A percentile compares a stretch with the other conserved stretches of the same genome.
These are phyloP conservation scores for Seriola dumerili DNA, from an alignment of 2,113 vertebrate species.

Conservation along the genomic window DNA sequence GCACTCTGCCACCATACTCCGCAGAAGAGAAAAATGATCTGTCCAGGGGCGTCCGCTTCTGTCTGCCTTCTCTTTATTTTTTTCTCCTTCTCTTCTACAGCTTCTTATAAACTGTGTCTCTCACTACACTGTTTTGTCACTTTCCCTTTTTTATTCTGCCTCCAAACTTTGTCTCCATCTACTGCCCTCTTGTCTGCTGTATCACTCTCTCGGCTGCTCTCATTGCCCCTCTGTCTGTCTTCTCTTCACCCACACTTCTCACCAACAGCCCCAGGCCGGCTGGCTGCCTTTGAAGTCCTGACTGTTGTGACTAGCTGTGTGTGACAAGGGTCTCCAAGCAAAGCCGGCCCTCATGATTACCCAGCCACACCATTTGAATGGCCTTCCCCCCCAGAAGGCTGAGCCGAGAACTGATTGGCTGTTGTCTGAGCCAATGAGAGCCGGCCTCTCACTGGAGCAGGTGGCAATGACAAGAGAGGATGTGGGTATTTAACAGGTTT, in stretches of 20 bases:
- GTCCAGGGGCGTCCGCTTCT: slow-evolving; percentile 15
- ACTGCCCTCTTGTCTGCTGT: slow-evolving; percentile 38
- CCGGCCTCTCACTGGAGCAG: slow-evolving; percentile 46
- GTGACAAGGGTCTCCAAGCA: slow-evolving; percentile 68
- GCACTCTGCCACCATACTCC: slow-evolving; percentile 74
- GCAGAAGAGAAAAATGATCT: slow-evolving; percentile 33
- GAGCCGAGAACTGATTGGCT: slow-evolving; percentile 61
- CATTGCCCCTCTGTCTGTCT: slow-evolving; percentile 45
- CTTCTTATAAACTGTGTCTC: slow-evolving; percentile 7
- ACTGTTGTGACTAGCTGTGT: slow-evolving; percentile 66
- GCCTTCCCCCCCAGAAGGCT: slow-evolving; percentile 49
- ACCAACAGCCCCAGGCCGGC: slow-evolving; percentile 36
- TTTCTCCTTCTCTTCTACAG: neutral
- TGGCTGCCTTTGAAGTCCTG: slow-evolving; percentile 63
- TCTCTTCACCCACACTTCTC: slow-evolving; percentile 60
- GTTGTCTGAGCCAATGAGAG: slow-evolving; percentile 68
- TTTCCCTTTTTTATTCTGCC: slow-evolving; percentile 40
- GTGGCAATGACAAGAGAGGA: slow-evolving; percentile 57
- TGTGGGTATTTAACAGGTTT: slow-evolving; percentile 24
- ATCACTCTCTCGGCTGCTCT: slow-evolving; percentile 38
- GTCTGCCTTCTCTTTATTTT: slow-evolving; percentile 1
- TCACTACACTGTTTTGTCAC: slow-evolving; percentile 29
- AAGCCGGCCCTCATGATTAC: slow-evolving; percentile 58
- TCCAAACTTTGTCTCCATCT: slow-evolving; percentile 59
- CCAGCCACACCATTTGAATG: slow-evolving; percentile 68